Conservation (phyloP, 2,888 invertebrate genomes). For the Buathra laborator region DNA sequence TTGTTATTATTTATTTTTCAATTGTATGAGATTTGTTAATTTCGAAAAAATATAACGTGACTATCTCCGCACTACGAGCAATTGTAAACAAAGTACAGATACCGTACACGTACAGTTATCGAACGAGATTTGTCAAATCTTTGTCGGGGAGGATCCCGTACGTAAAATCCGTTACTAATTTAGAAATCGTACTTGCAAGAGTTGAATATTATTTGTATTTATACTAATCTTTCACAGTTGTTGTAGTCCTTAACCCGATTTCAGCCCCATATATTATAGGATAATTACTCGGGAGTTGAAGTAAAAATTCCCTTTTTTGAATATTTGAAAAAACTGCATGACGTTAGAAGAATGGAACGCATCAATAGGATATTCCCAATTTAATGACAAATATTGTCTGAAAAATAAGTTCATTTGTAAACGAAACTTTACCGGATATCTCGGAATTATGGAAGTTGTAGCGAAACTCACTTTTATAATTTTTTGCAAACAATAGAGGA, state of each 20-base stretch:
- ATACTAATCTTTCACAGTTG: no score
- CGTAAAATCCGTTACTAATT: conserved; percentile 2
- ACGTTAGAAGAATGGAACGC: conserved; percentile 15
- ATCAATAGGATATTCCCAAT: conserved; percentile 17
- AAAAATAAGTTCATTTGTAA: conserved; percentile 17
- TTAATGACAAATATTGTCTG: conserved; percentile 15
- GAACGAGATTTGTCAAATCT: conserved; percentile 6
- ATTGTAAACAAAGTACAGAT: conserved; percentile 24
- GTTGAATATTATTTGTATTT: neutral
- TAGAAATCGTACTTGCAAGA: neutral
- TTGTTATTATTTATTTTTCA: conserved; percentile 17
- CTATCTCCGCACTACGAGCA: conserved; percentile 24
- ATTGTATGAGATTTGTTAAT: conserved; percentile 21
- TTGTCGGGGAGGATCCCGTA: conserved; percentile 24
- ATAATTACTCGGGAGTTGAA: conserved; percentile 17
- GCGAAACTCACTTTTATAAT: conserved; percentile 17
- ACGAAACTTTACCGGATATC: conserved; percentile 9
- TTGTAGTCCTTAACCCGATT: conserved; percentile 7
- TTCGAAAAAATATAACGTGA: conserved; percentile 24
- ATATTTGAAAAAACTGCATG: conserved; percentile 11
- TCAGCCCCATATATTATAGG: conserved; percentile 15
- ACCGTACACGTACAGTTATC: no score
- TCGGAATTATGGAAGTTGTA: conserved; percentile 15
- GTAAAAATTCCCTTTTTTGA: conserved; percentile 11
- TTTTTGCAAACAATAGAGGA: conserved; percentile 17